A percentile compares a stretch with the other conserved stretches of the same genome.
phyloP scores from a whole-genome alignment of 2,797 vertebrate genomes.

The Taenioides sp. region DNA sequence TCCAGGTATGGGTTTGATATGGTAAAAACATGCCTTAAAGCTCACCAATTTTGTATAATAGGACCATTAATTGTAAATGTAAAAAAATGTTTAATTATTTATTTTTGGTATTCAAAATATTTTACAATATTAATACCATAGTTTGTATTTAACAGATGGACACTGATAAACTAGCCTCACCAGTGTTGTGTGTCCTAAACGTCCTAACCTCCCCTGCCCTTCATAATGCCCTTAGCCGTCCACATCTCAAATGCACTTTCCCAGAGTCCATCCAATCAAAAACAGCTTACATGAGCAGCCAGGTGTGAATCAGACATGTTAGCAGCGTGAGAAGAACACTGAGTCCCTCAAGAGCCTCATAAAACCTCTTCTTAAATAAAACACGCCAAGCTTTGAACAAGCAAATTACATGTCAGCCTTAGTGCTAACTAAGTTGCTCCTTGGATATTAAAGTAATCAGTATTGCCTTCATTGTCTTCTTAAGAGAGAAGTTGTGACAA shows the following conservation, averaged over 20 bases:
- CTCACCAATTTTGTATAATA: no score
- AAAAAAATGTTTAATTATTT: no score
- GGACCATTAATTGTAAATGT: no score
- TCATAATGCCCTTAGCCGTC: background rate
- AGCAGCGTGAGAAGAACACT: background rate
- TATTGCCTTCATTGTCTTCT: background rate
- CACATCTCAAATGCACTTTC: background rate
- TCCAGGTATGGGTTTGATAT: no score
- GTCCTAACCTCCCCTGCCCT: background rate
- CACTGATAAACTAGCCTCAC: background rate
- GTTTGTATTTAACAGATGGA: background rate
- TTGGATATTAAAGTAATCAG: background rate
- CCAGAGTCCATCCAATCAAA: constrained; percentile 4
- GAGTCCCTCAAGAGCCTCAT: background rate
- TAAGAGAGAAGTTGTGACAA: background rate
- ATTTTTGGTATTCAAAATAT: background rate
- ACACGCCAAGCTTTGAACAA: background rate
- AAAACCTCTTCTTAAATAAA: constrained; percentile 6
- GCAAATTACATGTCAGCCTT: background rate
- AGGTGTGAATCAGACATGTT: constrained; percentile 8
- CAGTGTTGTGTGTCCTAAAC: background rate
- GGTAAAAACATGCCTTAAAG: no score
- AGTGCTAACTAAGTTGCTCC: no score
- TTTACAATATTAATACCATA: no score
- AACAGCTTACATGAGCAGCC: constrained; percentile 3